Evolutionary conservation across 2,797 vertebrate genomes (phyloP).

Genomic region (Cyclura pinguis): DNA sequence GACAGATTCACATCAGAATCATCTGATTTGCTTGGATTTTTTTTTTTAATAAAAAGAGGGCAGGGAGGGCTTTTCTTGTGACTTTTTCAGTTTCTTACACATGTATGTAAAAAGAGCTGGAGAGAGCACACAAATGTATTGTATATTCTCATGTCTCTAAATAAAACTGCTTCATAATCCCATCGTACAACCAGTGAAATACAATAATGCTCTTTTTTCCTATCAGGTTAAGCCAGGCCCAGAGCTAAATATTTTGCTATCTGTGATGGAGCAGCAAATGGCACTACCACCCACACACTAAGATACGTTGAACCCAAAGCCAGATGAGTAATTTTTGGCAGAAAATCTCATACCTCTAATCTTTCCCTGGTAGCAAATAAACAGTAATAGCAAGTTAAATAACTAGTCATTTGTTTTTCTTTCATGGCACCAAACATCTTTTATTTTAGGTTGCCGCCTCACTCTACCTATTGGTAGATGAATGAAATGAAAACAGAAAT

Average conservation of each 20-base stretch:
- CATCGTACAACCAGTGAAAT: not conserved
- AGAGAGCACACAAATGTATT: slow-evolving; percentile 42
- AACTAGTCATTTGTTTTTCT: not conserved
- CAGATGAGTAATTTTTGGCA: no score
- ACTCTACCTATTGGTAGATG: not conserved
- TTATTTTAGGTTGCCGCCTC: not conserved
- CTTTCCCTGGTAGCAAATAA: no score
- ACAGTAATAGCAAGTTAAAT: not conserved
- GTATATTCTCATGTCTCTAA: slow-evolving; percentile 4
- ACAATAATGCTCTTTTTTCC: not conserved
- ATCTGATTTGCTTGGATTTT: slow-evolving; percentile 57
- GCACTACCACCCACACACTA: not conserved
- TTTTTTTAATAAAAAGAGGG: not conserved
- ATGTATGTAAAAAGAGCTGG: slow-evolving; percentile 25
- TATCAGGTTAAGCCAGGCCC: not conserved
- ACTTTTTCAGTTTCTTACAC: slow-evolving; percentile 49
- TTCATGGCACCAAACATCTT: not conserved
- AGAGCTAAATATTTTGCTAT: not conserved
- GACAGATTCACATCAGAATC: slow-evolving; percentile 69
- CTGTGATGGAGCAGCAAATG: not conserved
- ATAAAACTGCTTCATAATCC: not conserved
- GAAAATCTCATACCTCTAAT: no score
- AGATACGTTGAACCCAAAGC: no score
- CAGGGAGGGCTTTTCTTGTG: slow-evolving; percentile 35
- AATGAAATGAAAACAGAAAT: no score